phyloP scores from a whole-genome alignment of 2,113 vertebrate species.

The Macquaria australasica region DNA sequence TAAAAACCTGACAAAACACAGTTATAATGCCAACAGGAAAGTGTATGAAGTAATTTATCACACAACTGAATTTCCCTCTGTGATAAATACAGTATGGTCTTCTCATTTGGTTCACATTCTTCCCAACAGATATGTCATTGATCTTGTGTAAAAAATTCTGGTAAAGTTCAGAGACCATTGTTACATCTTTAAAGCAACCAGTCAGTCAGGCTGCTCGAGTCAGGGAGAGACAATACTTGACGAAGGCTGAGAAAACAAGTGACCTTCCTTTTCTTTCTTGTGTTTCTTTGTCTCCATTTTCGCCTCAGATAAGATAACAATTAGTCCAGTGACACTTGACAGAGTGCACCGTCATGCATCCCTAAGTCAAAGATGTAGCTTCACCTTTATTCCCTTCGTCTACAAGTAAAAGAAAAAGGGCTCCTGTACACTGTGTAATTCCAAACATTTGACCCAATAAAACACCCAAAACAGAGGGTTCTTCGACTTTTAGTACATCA shows the following conservation, averaged over 20 bases:
- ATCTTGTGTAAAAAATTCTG: not conserved
- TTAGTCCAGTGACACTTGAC: constrained; percentile 6
- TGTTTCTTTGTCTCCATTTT: not conserved
- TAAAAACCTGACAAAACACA: not conserved
- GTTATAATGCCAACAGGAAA: no score
- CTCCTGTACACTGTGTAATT: not conserved
- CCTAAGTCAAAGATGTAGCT: not conserved
- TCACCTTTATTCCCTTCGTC: not conserved
- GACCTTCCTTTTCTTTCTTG: not conserved
- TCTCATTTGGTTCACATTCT: not conserved
- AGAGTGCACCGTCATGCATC: not conserved
- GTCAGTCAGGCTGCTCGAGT: not conserved
- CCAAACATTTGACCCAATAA: no score
- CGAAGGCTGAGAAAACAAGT: not conserved
- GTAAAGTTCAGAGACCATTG: no score
- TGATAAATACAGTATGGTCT: no score
- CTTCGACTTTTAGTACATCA: not conserved
- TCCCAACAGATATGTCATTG: not conserved
- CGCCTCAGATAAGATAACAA: constrained; percentile 23
- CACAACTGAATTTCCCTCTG: no score
- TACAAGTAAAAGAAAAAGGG: not conserved
- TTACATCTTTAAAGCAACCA: not conserved
- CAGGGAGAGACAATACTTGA: not conserved
- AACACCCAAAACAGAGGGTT: not conserved
- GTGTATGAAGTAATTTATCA: no score